Conservation (phyloP, 2,113 vertebrate genomes). For the Electrona antarctica region DNA sequence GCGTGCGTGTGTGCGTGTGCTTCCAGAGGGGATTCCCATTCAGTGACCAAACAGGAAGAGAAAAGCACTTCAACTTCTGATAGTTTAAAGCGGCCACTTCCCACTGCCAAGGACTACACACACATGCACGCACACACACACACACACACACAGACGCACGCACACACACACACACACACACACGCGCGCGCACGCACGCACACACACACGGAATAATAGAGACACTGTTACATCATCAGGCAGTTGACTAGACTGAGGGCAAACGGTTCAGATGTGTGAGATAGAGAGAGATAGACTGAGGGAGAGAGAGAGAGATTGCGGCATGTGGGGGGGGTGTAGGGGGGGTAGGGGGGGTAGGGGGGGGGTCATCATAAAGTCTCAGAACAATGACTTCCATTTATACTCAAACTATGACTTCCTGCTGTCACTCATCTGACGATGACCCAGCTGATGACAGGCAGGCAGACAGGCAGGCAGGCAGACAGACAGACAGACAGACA, state of each 20-base stretch:
- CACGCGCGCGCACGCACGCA: neutral
- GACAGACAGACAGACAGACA: neutral
- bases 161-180: neutral
- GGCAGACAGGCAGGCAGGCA: too few relatives aligned
- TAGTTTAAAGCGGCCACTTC: neutral
- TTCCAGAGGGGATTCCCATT: conserved; percentile 13
- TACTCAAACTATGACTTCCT: neutral
- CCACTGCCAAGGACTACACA: neutral
- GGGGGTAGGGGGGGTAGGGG: neutral
- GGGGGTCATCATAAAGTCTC: conserved; percentile 39
- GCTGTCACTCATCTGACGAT: neutral
- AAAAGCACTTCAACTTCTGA: conserved; percentile 4
- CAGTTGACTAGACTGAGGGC: conserved; percentile 46
- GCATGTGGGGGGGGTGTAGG: neutral
- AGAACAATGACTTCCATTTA: neutral
- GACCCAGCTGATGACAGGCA: neutral
- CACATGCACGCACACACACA: neutral
- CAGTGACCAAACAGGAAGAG: conserved; percentile 35
- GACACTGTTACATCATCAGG: conserved; percentile 29
- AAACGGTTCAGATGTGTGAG: conserved; percentile 22
- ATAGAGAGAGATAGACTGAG: neutral
- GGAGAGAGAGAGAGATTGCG: conserved; percentile 22
- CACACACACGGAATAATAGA: neutral
- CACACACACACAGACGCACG: neutral
- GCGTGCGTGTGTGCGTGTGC: neutral